These are phyloP conservation scores for western clawed frog (Xenopus tropicalis) DNA, from an alignment of 2,113 vertebrate species.

Conservation along the genomic window DNA sequence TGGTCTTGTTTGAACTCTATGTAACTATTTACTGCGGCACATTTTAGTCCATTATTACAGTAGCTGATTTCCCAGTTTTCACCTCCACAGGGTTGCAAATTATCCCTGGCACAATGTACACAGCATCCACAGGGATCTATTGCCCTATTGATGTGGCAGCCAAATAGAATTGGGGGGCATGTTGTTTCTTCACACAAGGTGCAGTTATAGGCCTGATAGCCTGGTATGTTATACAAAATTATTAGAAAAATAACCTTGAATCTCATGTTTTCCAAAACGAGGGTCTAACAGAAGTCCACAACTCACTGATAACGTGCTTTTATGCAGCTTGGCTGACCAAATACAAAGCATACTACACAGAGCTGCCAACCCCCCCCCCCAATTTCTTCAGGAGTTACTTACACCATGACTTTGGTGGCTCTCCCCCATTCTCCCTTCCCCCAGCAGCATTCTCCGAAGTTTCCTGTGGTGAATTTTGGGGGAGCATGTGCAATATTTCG, in stretches of 20 bases:
- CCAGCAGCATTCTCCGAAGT: too few species aligned
- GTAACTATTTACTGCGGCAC: conserved; percentile 11
- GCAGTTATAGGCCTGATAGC: conserved; percentile 6
- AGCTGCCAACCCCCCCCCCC: too few species aligned
- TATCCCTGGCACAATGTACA: conserved; percentile 4
- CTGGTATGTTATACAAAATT: not conserved
- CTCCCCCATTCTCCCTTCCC: too few species aligned
- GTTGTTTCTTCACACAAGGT: conserved; percentile 7
- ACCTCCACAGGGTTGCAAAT: conserved; percentile 4
- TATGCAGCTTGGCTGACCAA: too few species aligned
- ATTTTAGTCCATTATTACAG: not conserved
- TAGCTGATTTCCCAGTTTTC: conserved; percentile 24
- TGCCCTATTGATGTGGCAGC: not conserved
- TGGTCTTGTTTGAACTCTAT: too few species aligned
- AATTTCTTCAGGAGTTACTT: too few species aligned
- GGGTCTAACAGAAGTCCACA: not conserved
- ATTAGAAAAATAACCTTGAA: not conserved
- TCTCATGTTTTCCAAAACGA: not conserved
- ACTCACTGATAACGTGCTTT: not conserved
- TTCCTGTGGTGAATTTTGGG: too few species aligned
- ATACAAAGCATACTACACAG: too few species aligned
- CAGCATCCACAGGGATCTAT: conserved; percentile 33
- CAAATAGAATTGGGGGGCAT: not conserved
- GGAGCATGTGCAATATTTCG: too few species aligned
- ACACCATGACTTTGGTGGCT: too few species aligned